Percentiles rank a stretch among this genome's conserved stretches.
These are phyloP conservation scores for Anastrepha ludens DNA, from an alignment of 1,140 invertebrate species.

Conservation along the genomic window DNA sequence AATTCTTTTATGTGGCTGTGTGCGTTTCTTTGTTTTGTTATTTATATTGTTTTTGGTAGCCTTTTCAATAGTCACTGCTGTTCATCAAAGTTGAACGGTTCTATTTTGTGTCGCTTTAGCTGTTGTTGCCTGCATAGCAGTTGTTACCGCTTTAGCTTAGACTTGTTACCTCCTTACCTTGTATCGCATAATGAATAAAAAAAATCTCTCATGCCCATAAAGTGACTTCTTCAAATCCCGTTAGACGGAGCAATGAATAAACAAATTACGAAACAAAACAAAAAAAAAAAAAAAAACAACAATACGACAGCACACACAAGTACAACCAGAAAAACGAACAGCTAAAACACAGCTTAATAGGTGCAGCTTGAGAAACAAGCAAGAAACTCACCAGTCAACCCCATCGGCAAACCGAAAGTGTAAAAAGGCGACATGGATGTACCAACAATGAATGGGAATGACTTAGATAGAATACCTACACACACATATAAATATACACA, in stretches of 20 bases:
- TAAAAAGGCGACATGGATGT: not conserved
- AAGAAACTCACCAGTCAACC: not conserved
- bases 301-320: no score
- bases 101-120: not conserved
- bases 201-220: constrained; percentile 21
- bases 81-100: not conserved
- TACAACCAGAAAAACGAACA: not conserved
- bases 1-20: no score
- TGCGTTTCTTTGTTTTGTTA: not conserved
- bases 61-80: not conserved
- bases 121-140: no score
- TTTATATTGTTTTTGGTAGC: not conserved
- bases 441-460: not conserved
- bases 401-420: not conserved
- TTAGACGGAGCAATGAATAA: constrained; percentile 4
- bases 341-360: not conserved
- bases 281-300: not conserved
- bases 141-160: not conserved
- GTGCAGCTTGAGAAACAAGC: not conserved
- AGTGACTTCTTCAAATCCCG: constrained; percentile 41
- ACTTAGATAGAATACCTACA: not conserved
- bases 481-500: no score
- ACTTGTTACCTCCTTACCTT: not conserved
- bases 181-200: not conserved
- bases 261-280: not conserved